phyloP scores from a whole-genome alignment of 2,888 invertebrate species.

The Drosophila rubida region DNA sequence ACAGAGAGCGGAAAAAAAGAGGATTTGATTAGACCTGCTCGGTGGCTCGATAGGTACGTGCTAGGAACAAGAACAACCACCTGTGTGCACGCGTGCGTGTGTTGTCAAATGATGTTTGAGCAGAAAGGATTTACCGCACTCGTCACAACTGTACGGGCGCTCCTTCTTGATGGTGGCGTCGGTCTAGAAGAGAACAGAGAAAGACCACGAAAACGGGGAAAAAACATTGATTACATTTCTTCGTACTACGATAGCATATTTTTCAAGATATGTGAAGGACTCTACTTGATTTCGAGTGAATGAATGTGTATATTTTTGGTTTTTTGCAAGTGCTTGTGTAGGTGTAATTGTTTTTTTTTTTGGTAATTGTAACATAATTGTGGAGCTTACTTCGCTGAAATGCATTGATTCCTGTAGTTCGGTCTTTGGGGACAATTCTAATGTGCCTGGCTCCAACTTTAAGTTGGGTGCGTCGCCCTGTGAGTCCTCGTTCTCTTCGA shows the following conservation, averaged over 20 bases:
- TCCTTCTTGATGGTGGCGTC: constrained; percentile 87
- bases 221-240: constrained; percentile 39
- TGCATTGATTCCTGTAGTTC: constrained; percentile 84
- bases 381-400: constrained; percentile 81
- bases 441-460: constrained; percentile 85
- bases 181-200: constrained; percentile 67
- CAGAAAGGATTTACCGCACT: constrained; percentile 93
- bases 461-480: constrained; percentile 85
- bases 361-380: constrained; percentile 25
- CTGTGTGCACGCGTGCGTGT: constrained; percentile 92
- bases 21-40: constrained; percentile 67
- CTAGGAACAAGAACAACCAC: constrained; percentile 84
- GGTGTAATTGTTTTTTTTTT: constrained; percentile 10
- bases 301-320: constrained; percentile 5
- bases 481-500: constrained; percentile 85
- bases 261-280: constrained; percentile 2
- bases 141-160: constrained; percentile 92
- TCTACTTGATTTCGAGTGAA: background rate
- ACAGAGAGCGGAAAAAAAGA: constrained; percentile 8
- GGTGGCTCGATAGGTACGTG: constrained; percentile 18
- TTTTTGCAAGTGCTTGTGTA: constrained; percentile 11
- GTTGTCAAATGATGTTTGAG: constrained; percentile 94
- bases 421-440: constrained; percentile 85
- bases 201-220: constrained; percentile 24
- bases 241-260: constrained; percentile 2